Evolutionary conservation across 2,797 vertebrate species (phyloP).

Genomic region (Phrynocephalus guinanensis): DNA sequence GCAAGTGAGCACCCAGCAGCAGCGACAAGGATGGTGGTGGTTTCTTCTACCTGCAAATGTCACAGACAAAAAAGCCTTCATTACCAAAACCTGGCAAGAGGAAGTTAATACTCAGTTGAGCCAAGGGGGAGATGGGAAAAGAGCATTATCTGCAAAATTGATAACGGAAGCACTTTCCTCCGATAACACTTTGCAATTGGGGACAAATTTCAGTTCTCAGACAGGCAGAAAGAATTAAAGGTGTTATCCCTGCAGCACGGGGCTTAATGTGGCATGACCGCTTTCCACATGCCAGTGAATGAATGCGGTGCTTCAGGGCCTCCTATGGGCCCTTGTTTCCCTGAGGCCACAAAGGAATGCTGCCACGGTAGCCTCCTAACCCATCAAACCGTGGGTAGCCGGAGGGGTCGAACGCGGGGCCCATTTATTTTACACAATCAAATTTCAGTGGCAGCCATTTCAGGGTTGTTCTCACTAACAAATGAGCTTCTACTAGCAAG

Average conservation of each 20-base stretch:
- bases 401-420: not conserved
- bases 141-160: constrained; percentile 52
- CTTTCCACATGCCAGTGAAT: not conserved
- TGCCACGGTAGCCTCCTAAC: no score
- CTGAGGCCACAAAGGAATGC: not conserved
- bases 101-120: constrained; percentile 20
- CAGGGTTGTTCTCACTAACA: not conserved
- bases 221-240: constrained; percentile 13
- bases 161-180: constrained; percentile 44
- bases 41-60: constrained; percentile 53
- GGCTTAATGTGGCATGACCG: not conserved
- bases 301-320: not conserved
- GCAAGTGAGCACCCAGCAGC: constrained; percentile 21
- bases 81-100: constrained; percentile 26
- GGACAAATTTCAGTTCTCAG: constrained; percentile 43
- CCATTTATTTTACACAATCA: not conserved
- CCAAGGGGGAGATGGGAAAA: not conserved
- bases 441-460: not conserved
- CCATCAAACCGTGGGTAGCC: not conserved
- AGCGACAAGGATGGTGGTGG: constrained; percentile 25
- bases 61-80: constrained; percentile 9
- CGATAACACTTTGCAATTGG: constrained; percentile 52
- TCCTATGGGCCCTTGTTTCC: not conserved
- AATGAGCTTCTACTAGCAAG: not conserved
- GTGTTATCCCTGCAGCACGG: not conserved